A percentile compares a stretch with the other conserved stretches of the same genome.
phyloP scores from a whole-genome alignment of 2,113 vertebrate genomes.

The Rhynchopsitta pachyrhyncha region DNA sequence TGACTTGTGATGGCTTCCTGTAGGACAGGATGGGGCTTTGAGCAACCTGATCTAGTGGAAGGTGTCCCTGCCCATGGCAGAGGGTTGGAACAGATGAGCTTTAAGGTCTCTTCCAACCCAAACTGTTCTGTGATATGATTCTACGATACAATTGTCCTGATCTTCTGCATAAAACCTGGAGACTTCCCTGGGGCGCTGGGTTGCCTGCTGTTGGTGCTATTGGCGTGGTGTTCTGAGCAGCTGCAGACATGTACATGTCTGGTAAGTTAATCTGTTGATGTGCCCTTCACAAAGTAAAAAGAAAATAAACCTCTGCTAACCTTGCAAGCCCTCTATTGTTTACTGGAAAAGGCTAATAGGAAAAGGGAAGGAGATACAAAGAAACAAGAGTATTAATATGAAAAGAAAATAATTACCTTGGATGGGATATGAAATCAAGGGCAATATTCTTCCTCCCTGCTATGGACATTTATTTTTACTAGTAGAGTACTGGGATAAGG shows the following conservation, averaged over 20 bases:
- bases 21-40: neutral
- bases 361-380: neutral
- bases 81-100: neutral
- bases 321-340: neutral
- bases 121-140: neutral
- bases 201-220: neutral
- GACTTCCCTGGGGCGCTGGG: neutral
- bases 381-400: conserved; percentile 7
- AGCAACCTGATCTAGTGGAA: neutral
- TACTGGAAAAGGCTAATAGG: neutral
- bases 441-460: conserved; percentile 53
- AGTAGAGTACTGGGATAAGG: conserved; percentile 51
- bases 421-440: conserved; percentile 38
- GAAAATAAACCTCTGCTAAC: neutral
- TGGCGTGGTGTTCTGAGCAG: neutral
- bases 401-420: conserved; percentile 63
- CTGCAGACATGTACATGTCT: neutral
- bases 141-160: neutral
- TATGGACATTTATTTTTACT: conserved; percentile 54
- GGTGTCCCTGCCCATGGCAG: neutral
- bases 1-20: neutral
- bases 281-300: neutral
- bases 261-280: neutral
- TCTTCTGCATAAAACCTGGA: neutral
- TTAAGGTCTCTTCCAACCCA: neutral